Conservation (phyloP, 92 coral and sea anemone species). For the Paragorgia papillata region DNA sequence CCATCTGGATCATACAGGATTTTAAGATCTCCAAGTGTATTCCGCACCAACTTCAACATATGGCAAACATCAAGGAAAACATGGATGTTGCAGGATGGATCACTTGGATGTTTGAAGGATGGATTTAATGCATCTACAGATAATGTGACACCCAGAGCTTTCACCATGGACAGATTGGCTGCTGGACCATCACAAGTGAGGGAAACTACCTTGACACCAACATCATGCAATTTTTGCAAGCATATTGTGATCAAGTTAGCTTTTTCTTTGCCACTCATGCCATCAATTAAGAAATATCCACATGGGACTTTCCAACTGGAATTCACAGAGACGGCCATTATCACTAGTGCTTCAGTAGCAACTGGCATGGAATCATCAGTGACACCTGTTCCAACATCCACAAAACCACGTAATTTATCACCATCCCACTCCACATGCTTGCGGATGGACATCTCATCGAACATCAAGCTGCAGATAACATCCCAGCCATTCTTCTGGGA, state of each 20-base stretch:
- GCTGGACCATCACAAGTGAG: constrained; percentile 47
- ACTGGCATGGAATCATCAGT: constrained; percentile 35
- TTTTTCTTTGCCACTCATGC: constrained; percentile 21
- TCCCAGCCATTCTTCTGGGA: constrained; percentile 11
- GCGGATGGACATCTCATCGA: constrained; percentile 46
- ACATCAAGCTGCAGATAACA: constrained; percentile 25
- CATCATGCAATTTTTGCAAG: constrained; percentile 29
- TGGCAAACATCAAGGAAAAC: constrained; percentile 35
- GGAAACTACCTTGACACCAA: constrained; percentile 20
- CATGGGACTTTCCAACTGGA: constrained; percentile 30
- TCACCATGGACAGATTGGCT: constrained; percentile 25
- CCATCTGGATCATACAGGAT: not conserved
- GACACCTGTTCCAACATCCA: constrained; percentile 27
- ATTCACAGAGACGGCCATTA: constrained; percentile 21
- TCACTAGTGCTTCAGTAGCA: constrained; percentile 28
- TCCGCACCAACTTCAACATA: constrained; percentile 9
- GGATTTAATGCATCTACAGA: not conserved
- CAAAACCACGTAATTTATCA: constrained; percentile 16
- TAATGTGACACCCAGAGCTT: constrained; percentile 14
- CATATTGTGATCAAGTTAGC: constrained; percentile 20
- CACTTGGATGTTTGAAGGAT: constrained; percentile 22
- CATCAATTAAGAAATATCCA: constrained; percentile 36
- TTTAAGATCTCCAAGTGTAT: constrained; percentile 1
- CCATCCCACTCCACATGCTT: constrained; percentile 47
- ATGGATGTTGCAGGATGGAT: constrained; percentile 2